Conservation (phyloP, 2,888 invertebrate genomes). For the Cynaeus angustus region DNA sequence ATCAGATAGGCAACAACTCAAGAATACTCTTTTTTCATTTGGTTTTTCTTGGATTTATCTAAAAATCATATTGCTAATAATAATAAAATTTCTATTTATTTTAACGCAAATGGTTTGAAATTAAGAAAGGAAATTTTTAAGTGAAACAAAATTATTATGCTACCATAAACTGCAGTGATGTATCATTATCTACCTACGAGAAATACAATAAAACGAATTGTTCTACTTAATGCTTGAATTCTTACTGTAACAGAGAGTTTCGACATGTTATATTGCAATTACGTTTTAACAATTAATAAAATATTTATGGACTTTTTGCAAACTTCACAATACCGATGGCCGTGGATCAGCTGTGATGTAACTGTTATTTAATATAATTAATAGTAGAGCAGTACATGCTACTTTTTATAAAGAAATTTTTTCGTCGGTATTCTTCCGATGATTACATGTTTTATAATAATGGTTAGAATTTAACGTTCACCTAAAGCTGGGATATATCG, state of each 20-base stretch:
- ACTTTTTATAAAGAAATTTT: conserved; percentile 30
- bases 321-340: conserved; percentile 7
- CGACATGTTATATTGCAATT: conserved; percentile 44
- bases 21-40: too few relatives aligned
- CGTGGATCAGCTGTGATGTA: conserved; percentile 3
- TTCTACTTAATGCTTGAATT: conserved; percentile 50
- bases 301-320: conserved; percentile 11
- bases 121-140: conserved; percentile 34
- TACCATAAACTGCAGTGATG: conserved; percentile 29
- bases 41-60: too few relatives aligned
- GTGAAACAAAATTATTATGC: conserved; percentile 30
- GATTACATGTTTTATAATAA: conserved; percentile 21
- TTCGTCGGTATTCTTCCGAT: conserved; percentile 16
- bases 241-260: conserved; percentile 44
- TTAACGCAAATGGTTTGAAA: too few relatives aligned
- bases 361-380: conserved; percentile 7
- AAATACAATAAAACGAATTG: conserved; percentile 43
- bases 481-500: conserved; percentile 29
- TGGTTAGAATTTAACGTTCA: conserved; percentile 38
- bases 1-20: too few relatives aligned
- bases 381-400: background rate
- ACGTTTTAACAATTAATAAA: conserved; percentile 43
- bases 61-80: too few relatives aligned
- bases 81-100: too few relatives aligned
- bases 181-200: conserved; percentile 31